Evolutionary conservation across 2,797 vertebrate genomes (phyloP), one percentile per base, ranked within the genome.

Genomic region (Glossophaga mutica): DNA sequence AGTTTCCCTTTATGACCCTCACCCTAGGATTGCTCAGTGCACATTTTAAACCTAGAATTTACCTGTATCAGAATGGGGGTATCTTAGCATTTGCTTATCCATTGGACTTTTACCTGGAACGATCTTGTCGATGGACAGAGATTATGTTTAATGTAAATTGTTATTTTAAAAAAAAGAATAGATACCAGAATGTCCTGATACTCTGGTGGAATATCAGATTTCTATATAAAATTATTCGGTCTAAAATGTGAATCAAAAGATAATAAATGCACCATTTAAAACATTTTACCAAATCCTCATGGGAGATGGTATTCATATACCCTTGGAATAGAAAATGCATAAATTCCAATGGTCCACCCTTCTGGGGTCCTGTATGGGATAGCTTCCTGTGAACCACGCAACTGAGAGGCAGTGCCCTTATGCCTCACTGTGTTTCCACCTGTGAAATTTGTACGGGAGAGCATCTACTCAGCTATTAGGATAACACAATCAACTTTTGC

Each of bases 211-310:
- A 37, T 77, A 48, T 65, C 26, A 65, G 21, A 74, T 87, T 67
- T 32, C 16, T 74, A 92, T 87, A 46, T 84, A 68, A 68, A 46
- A 86, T 37, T 87, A 76, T 83, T 87, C 50, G 15, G 22, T 29
- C 19, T 57, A 73, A 91, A 93, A 44, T 65, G 50, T 83, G n/a
- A 83, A 87, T 70, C 8, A 18, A 73, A 86, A 86, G 86, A 70
- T 77, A 44, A 67, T 46, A 59, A 42, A 46, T 46, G 93, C 65
- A 57, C 9, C 24, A 0, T 74, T 70, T 34, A 0, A 37, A 94
- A 87, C 62, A 67, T 48, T 70, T 65, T 52, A 83, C 10, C 22
- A 39, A 19, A 34, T 81, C 90, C 9, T 91, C 22, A 46, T 67
- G 44, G 37, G 5, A 93, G 7, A 15, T 62, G 32, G 1, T 34